phyloP scores from a whole-genome alignment of 2,113 vertebrate species.

The Pluvialis apricaria region DNA sequence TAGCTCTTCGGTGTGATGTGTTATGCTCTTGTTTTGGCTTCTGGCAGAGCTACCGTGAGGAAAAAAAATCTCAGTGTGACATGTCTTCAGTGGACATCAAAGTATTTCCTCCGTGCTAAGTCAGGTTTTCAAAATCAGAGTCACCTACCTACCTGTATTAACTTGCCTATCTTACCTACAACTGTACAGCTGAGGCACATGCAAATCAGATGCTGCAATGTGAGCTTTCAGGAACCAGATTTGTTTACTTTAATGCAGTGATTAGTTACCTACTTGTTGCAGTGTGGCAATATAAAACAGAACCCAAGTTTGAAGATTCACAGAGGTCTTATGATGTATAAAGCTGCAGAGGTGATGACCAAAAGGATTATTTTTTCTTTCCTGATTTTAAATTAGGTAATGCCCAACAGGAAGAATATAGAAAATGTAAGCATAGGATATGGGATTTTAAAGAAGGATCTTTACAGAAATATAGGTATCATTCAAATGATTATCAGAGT shows the following conservation, averaged over 20 bases:
- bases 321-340: neutral
- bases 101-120: neutral
- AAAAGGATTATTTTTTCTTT: neutral
- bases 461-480: neutral
- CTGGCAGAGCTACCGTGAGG: neutral
- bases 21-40: neutral
- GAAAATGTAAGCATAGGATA: neutral
- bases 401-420: neutral
- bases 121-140: neutral
- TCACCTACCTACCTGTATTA: neutral
- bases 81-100: neutral
- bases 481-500: neutral
- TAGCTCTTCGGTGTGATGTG: neutral
- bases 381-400: neutral
- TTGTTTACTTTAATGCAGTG: neutral
- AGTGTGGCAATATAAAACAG: neutral
- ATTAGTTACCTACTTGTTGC: neutral
- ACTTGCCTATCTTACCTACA: neutral
- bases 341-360: neutral
- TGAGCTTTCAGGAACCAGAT: neutral
- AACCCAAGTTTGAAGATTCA: neutral
- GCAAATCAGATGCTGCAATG: neutral
- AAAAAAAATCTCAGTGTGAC: neutral
- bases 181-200: neutral
- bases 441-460: neutral